Evolutionary conservation across 2,797 vertebrate species (phyloP), one percentile per base, ranked within the genome.

Genomic region (Prunella strophiata): DNA sequence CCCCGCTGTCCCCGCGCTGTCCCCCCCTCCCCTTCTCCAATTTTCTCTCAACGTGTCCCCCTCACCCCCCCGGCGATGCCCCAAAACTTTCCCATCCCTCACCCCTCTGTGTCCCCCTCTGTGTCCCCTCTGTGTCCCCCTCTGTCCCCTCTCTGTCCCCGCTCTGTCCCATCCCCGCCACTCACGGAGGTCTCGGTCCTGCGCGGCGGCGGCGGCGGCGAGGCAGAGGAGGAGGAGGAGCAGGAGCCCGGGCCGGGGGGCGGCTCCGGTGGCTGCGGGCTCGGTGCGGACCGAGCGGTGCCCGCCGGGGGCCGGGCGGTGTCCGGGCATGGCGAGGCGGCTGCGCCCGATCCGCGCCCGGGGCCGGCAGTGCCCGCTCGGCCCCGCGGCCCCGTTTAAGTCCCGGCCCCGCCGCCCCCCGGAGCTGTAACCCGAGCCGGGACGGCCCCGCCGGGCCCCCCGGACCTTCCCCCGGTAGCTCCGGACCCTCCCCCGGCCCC

Each of bases 101-200:
- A 26, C 21, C 67, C 67, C 25, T 27, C 25, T 23, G 17, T 42
- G 12, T 47, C 22, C 45, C 45, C 21, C 18, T 42, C 13, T 42
- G 40, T 42, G 42, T 42, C 50, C 47, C 66, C n/a, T 8, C 30
- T 4, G 13, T 6, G 14, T 67, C 65, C 47, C 40, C 47, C n/a
- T n/a, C n/a, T n/a, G n/a, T n/a, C n/a, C n/a, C n/a, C n/a, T 13
- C 45, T 45, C 5, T 32, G 19, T 61, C 36, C 58, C 59, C 59
- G 5, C 11, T 13, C 52, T 32, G 18, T 32, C 55, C 61, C 55
- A 16, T 30, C 19, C 52, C 51, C 17, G 43, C 4, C 72, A 75
- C 75, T 65, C 85, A 80, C 85, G 85, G 76, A 88, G 76, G 76
- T 88, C 85, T 8, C 85, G 30, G 26, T 88, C 76, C 76, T 80